A percentile compares a stretch with the other conserved stretches of the same genome.
These are phyloP conservation scores for Haliclona indistincta DNA, from an alignment of 37 sponge, comb jelly and placozoan genomes.

Conservation along the genomic window DNA sequence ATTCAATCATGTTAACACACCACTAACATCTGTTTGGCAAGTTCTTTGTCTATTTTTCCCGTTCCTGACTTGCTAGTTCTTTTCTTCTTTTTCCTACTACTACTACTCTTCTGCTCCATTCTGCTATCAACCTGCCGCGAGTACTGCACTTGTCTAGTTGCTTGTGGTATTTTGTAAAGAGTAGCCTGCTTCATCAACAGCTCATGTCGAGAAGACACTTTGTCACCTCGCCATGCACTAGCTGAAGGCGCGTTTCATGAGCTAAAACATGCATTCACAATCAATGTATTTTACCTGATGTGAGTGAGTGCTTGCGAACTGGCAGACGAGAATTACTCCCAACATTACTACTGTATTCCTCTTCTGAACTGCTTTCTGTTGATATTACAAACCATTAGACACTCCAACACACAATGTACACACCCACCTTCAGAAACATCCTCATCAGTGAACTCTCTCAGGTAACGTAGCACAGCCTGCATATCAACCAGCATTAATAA, in stretches of 20 bases:
- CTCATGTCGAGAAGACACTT: background rate
- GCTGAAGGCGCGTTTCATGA: background rate
- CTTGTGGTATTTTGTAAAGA: background rate
- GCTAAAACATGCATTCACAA: background rate
- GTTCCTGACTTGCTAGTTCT: background rate
- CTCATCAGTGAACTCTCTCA: background rate
- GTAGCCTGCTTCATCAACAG: constrained; percentile 18
- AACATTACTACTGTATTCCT: too few species aligned
- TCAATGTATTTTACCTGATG: background rate
- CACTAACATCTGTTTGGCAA: constrained; percentile 1
- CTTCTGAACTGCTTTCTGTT: too few species aligned
- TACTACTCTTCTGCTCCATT: too few species aligned
- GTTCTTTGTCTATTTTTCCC: background rate
- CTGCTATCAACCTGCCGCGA: background rate
- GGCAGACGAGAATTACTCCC: background rate
- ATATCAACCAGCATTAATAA: too few species aligned
- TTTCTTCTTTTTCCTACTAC: background rate
- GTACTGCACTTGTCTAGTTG: background rate
- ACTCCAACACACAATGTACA: background rate
- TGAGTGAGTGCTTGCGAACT: background rate
- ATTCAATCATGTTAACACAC: background rate
- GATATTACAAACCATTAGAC: too few species aligned
- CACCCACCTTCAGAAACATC: background rate
- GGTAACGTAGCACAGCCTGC: constrained; percentile 48
- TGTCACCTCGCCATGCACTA: background rate